Base-by-base conservation (phyloP, 2,888 invertebrate genomes). In the Campopleginae sp. region DNA sequence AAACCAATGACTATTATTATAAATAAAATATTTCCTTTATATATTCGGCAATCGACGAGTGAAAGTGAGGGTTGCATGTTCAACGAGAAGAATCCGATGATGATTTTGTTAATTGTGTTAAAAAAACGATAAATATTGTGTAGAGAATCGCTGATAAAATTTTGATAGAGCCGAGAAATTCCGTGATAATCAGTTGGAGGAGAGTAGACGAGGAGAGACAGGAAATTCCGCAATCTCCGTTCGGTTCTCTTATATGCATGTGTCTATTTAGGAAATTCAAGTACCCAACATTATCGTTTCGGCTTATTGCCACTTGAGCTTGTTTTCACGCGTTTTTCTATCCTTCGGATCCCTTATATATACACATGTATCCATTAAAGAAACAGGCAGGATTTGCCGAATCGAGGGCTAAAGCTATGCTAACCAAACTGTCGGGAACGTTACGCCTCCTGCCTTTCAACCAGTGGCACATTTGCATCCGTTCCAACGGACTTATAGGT, bases 261-360 rank as follows among this genome's bases (percentile, higher is more conserved):
- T 12, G 61, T 84, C 58, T 68, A 81, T 74, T 78, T 63, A 51
- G 61, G 74, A 85, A 86, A 87, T 86, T 87, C 85, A 83, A 87
- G 72, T 75, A 80, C 80, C 72, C 84, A 89, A 88, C 82, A 78
- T 84, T 85, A 86, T 86, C 86, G 88, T 90, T 88, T 86, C 82
- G 86, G 82, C 89, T 88, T 86, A 87, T 85, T 81, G 74, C 80
- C 74, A 81, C 84, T 74, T 65, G 58, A 72, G 61, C 51, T 77
- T 81, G 81, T 81, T 80, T 81, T 81, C 77, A 44, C 81, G 44
- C 80, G 31, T 68, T 51, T 61, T 76, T 66, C 33, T 66, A 48
- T 80, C 63, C 71, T 42, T 12, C 66, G 66, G 33, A 44, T 12
- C 48, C 46, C 7, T n/a, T 31, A 19, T 58, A 54, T 42, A 44